Evolutionary conservation across 2,113 vertebrate genomes (phyloP).

Genomic region (Rhodinocichla rosea): DNA sequence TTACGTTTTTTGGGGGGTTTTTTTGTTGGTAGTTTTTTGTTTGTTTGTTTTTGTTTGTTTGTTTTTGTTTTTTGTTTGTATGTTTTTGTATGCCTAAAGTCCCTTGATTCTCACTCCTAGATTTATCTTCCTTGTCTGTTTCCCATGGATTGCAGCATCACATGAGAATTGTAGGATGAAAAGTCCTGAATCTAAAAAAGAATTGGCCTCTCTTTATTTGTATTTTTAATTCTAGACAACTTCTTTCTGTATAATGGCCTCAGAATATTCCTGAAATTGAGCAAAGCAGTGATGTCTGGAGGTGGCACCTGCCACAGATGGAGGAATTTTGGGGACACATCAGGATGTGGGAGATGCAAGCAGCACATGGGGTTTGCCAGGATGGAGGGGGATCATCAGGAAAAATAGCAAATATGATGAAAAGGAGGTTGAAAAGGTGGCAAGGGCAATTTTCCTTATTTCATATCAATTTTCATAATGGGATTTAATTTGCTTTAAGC

Average conservation of each 20-base stretch:
- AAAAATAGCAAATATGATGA: neutral
- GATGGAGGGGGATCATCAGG: neutral
- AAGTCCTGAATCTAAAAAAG: neutral
- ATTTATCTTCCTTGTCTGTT: neutral
- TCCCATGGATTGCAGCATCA: neutral
- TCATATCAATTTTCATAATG: neutral
- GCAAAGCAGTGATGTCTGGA: neutral
- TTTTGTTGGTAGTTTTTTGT: too few species aligned
- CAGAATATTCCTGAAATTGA: neutral
- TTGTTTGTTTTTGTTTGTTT: neutral
- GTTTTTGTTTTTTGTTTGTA: too few species aligned
- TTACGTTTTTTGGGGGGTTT: neutral
- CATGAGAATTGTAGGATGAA: neutral
- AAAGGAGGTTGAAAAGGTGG: neutral
- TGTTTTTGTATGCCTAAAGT: neutral
- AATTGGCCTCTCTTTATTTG: neutral
- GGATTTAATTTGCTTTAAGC: neutral
- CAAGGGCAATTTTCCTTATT: neutral
- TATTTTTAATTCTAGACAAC: neutral
- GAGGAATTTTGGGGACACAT: neutral
- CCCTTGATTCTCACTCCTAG: neutral
- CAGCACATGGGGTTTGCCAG: neutral
- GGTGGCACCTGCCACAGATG: neutral
- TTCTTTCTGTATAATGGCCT: neutral
- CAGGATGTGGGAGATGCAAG: rapidly evolving